Evolutionary conservation across 53 echinoderm and acorn worm genomes (phyloP).

Genomic region (Mesocentrotus franciscanus): DNA sequence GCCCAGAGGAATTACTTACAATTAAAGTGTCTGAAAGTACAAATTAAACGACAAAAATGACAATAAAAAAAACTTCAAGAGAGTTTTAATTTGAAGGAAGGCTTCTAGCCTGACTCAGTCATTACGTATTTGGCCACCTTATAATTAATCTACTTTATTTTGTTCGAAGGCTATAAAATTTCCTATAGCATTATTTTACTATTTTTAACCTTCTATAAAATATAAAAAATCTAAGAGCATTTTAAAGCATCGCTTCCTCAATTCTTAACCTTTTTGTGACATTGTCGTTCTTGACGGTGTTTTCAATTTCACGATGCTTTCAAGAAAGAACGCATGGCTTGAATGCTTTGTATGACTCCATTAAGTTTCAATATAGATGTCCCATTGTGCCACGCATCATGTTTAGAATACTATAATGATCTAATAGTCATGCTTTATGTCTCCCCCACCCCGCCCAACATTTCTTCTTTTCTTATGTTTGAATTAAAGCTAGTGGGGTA

Average conservation of each 20-base stretch:
- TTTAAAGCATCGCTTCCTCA: no score
- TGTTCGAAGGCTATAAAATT: not conserved
- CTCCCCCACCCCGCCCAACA: no score
- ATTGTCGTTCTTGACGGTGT: not conserved
- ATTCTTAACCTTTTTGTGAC: no score
- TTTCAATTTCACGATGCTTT: not conserved
- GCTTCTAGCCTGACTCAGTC: not conserved
- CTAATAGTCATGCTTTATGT: no score
- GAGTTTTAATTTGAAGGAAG: not conserved
- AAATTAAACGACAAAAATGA: constrained; percentile 29
- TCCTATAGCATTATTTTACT: no score
- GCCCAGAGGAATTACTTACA: not conserved
- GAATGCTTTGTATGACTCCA: not conserved
- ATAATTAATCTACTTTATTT: not conserved
- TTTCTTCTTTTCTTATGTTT: no score
- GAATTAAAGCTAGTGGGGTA: no score
- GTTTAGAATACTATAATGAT: no score
- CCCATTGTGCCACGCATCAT: not conserved
- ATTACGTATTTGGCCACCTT: not conserved
- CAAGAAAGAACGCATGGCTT: not conserved
- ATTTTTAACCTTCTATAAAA: no score
- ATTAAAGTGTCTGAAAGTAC: constrained; percentile 7
- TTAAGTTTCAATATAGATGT: not conserved
- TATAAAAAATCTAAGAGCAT: no score
- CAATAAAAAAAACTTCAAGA: not conserved